phyloP scores from a whole-genome alignment of 2,888 invertebrate species.

The Chorisops tibialis region DNA sequence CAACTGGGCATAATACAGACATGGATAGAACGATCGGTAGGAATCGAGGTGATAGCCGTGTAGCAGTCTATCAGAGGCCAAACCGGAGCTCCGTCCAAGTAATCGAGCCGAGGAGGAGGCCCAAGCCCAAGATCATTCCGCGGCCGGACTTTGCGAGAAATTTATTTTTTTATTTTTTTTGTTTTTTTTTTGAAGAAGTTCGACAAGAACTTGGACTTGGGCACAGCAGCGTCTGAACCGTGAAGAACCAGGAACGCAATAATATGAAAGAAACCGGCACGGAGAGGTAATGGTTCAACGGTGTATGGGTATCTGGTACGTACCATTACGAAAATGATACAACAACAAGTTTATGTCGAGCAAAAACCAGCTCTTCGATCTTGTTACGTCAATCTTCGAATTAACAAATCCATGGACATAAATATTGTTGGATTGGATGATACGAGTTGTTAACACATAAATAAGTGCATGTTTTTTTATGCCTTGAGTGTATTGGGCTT shows the following conservation, averaged over 20 bases:
- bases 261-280: conserved; percentile 6
- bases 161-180: too few relatives aligned
- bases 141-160: too few relatives aligned
- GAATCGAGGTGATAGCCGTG: too few relatives aligned
- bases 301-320: not conserved
- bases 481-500: conserved; percentile 13
- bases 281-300: conserved; percentile 22
- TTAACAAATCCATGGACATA: conserved; percentile 35
- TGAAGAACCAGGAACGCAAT: conserved; percentile 3
- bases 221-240: not conserved
- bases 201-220: not conserved
- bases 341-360: not conserved
- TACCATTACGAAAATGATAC: conserved; percentile 8
- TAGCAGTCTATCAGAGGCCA: too few relatives aligned
- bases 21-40: too few relatives aligned
- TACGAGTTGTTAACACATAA: conserved; percentile 34
- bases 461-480: conserved; percentile 28
- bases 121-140: too few relatives aligned
- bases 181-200: not conserved
- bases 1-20: too few relatives aligned
- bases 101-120: too few relatives aligned
- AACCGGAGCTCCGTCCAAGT: too few relatives aligned
- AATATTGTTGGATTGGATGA: conserved; percentile 34
- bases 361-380: conserved; percentile 31
- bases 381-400: conserved; percentile 37